A percentile compares a stretch with the other conserved stretches of the same genome.
These are phyloP conservation scores for Tetramorium alpestre DNA, from an alignment of 1,140 invertebrate species.

Conservation along the genomic window DNA sequence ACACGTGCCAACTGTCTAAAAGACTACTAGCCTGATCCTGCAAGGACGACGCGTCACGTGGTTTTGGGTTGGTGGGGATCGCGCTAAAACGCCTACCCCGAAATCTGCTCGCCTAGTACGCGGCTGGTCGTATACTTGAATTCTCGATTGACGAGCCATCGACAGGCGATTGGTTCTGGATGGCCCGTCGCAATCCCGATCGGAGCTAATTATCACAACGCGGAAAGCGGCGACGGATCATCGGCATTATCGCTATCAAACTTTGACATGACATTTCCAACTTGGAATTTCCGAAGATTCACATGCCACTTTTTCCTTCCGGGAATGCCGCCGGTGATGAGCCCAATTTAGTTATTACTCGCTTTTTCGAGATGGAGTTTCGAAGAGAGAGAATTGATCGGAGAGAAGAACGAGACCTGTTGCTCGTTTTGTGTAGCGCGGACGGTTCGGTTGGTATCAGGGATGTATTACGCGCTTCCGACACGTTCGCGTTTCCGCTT, in stretches of 20 bases:
- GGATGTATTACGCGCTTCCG: slow-evolving; percentile 71
- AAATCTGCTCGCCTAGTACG: slow-evolving; percentile 84
- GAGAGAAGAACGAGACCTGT: slow-evolving; percentile 33
- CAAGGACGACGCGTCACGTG: slow-evolving; percentile 84
- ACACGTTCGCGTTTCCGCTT: slow-evolving; percentile 9
- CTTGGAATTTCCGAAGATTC: not conserved
- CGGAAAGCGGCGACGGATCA: not conserved
- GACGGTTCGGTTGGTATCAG: slow-evolving; percentile 75
- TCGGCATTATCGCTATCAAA: not conserved
- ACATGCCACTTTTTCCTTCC: not conserved
- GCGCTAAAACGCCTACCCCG: slow-evolving; percentile 68
- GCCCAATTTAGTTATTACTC: not conserved
- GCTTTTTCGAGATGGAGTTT: not conserved
- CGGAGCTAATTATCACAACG: not conserved
- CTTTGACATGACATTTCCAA: not conserved
- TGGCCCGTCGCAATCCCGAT: slow-evolving; percentile 19
- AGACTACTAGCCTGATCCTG: slow-evolving; percentile 84
- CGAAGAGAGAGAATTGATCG: not conserved
- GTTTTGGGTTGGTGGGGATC: slow-evolving; percentile 71
- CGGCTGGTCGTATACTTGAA: slow-evolving; percentile 85
- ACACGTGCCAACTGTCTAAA: slow-evolving; percentile 68
- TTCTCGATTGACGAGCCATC: slow-evolving; percentile 85
- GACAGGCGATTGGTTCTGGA: slow-evolving; percentile 80
- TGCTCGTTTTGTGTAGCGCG: slow-evolving; percentile 44
- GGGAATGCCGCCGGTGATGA: not conserved